Base-by-base conservation (phyloP, 1,140 invertebrate species). In the Chlorops oryzae region DNA sequence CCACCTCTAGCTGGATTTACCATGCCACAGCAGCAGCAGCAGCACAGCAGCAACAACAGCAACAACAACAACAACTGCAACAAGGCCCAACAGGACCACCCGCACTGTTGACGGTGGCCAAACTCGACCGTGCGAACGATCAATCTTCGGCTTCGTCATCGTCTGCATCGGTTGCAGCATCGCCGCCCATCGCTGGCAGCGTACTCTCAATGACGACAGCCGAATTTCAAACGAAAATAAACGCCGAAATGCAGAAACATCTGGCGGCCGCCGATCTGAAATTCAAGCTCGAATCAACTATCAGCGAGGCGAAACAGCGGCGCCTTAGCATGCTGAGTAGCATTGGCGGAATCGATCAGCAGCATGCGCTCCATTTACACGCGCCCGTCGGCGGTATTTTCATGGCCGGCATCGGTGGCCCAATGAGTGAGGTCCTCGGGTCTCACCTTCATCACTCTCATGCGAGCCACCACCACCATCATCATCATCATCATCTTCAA, bases 241-340 rank as follows among this genome's bases (percentile, higher is more conserved):
- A 70, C 56, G 64, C 64, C 13, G 67, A 70, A 48, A 70, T 70
- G 66, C 67, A 70, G 22, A 70, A 70, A 50, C 67, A 70, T 42
- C 51, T 70, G 41, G 66, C 64, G 38, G 66, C 64, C 1, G 66
- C 62, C 34, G 66, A 70, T 54, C 52, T 67, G 0, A 70, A 70
- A 45, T 63, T 70, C 25, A 70, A 70, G 50, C 51, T 70, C 47
- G 67, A 70, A 57, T 61, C 28, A 41, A 61, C 59, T 38, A 27
- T 47, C 28, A 60, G 61, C 13, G 62, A 63, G 50, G 62, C 61
- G 9, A 62, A 66, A 44, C 64, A 63, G 43, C 49, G 65, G 3
- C 55, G 63, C 6, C 46, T 48, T 21, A 44, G 38, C 15, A 37
- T 53, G 40, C 32, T 48, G 23, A 52, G 24, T 34, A 20, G 46